A percentile compares a stretch with the other conserved stretches of the same genome.
Evolutionary conservation across 2,888 invertebrate genomes (phyloP).

Genomic region (Diaperis boleti): DNA sequence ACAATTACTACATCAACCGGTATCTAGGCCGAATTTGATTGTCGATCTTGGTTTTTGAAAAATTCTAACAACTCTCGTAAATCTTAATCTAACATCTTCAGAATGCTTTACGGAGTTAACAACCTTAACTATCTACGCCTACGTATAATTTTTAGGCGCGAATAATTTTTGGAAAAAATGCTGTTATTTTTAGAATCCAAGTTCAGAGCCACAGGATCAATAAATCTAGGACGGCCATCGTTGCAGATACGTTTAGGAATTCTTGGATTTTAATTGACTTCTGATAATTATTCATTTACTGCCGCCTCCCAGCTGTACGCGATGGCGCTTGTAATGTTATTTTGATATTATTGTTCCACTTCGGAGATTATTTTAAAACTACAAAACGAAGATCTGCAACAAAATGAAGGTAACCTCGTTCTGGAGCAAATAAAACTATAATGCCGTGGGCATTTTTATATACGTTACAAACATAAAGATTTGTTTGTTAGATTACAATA

Average conservation of each 20-base stretch:
- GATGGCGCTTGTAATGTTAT: not conserved
- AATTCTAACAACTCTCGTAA: slow-evolving; percentile 24
- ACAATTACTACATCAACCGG: slow-evolving; percentile 5
- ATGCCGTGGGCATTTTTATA: too few species aligned
- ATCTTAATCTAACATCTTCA: slow-evolving; percentile 24
- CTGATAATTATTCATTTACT: not conserved
- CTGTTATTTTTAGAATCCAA: too few species aligned
- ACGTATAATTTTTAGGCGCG: too few species aligned
- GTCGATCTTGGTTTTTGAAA: slow-evolving; percentile 26
- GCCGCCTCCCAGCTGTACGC: slow-evolving; percentile 10
- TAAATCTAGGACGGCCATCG: slow-evolving; percentile 14
- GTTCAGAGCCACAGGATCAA: slow-evolving; percentile 8
- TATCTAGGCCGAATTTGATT: slow-evolving; percentile 33
- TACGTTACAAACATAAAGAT: too few species aligned
- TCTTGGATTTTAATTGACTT: slow-evolving; percentile 14
- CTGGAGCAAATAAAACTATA: slow-evolving; percentile 33
- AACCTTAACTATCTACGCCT: slow-evolving; percentile 26
- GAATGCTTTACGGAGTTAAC: slow-evolving; percentile 17
- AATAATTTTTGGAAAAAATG: too few species aligned
- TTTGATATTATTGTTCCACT: slow-evolving; percentile 29
- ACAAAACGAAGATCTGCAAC: slow-evolving; percentile 23
- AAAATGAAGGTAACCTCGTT: slow-evolving; percentile 36
- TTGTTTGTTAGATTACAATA: slow-evolving; percentile 28
- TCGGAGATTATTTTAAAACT: slow-evolving; percentile 17
- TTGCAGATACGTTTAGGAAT: not conserved